Evolutionary conservation across 1,140 invertebrate species (phyloP).

Genomic region (Scaptomyza hsui): DNA sequence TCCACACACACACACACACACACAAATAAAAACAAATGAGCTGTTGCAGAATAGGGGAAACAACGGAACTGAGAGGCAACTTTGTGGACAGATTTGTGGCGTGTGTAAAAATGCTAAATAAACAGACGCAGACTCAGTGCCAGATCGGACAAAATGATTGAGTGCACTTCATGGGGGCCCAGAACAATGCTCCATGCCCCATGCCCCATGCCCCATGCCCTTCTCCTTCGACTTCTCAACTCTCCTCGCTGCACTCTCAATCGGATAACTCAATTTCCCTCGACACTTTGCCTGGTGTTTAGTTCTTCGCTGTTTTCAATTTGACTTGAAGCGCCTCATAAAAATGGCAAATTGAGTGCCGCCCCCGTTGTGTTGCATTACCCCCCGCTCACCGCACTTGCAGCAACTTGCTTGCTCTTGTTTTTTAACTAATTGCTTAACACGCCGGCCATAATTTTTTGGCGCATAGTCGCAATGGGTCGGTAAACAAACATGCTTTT

Average conservation of each 20-base stretch:
- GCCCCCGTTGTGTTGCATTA: constrained; percentile 66
- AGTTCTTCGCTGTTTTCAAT: constrained; percentile 62
- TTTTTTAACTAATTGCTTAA: constrained; percentile 74
- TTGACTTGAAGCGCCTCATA: constrained; percentile 72
- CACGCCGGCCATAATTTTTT: constrained; percentile 68
- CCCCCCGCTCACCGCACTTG: background rate
- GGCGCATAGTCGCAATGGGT: constrained; percentile 50
- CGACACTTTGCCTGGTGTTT: constrained; percentile 37
- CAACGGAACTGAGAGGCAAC: background rate
- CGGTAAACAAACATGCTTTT: constrained; percentile 70
- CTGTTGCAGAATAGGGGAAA: constrained; percentile 10
- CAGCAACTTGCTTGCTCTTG: constrained; percentile 23
- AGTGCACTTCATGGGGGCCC: constrained; percentile 46
- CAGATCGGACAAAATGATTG: constrained; percentile 28
- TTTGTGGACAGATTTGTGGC: constrained; percentile 56
- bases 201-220: background rate
- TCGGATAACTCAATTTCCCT: constrained; percentile 57
- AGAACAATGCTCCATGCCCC: background rate
- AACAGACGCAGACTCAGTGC: constrained; percentile 29
- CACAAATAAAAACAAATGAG: constrained; percentile 41
- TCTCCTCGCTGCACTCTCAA: background rate
- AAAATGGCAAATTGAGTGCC: constrained; percentile 80
- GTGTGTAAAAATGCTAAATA: constrained; percentile 56
- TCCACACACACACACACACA: background rate
- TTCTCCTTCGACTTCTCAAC: too few relatives aligned